Conservation (phyloP, 2,888 invertebrate species). For the Noctuana brunneofusca region DNA sequence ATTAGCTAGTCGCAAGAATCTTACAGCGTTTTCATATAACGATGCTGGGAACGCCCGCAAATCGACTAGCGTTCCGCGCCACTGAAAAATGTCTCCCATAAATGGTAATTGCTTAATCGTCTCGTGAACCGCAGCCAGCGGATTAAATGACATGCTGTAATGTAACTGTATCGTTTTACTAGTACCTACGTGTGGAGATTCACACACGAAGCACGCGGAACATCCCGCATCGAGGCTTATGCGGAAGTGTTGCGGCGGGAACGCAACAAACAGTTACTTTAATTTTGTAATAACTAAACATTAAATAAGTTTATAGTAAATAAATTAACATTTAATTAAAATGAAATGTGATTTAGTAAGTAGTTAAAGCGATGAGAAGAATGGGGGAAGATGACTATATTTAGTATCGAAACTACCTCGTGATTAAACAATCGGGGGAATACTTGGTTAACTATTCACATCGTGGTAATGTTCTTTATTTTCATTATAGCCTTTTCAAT, state of each 20-base stretch:
- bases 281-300: too few relatives aligned
- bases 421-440: neutral
- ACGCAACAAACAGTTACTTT: too few relatives aligned
- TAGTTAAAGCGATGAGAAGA: too few relatives aligned
- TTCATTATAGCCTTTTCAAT: neutral
- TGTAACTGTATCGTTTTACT: slow-evolving; percentile 25
- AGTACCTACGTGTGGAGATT: slow-evolving; percentile 6
- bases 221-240: neutral
- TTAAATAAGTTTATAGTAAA: too few relatives aligned
- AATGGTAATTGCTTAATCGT: slow-evolving; percentile 36
- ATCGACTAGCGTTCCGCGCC: slow-evolving; percentile 35
- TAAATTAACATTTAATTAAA: too few relatives aligned
- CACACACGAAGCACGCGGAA: slow-evolving; percentile 2
- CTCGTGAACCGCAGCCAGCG: slow-evolving; percentile 17
- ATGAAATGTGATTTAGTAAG: too few relatives aligned
- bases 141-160: slow-evolving; percentile 27
- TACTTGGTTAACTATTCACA: neutral
- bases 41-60: slow-evolving; percentile 20
- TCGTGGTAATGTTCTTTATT: neutral
- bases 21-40: neutral
- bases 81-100: slow-evolving; percentile 31
- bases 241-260: neutral
- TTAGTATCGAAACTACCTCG: too few relatives aligned
- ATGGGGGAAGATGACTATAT: too few relatives aligned
- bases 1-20: neutral